Percentiles rank a stretch among this genome's conserved stretches.
Evolutionary conservation across 2,797 vertebrate genomes (phyloP).

Genomic region (Sparidentex hasta): DNA sequence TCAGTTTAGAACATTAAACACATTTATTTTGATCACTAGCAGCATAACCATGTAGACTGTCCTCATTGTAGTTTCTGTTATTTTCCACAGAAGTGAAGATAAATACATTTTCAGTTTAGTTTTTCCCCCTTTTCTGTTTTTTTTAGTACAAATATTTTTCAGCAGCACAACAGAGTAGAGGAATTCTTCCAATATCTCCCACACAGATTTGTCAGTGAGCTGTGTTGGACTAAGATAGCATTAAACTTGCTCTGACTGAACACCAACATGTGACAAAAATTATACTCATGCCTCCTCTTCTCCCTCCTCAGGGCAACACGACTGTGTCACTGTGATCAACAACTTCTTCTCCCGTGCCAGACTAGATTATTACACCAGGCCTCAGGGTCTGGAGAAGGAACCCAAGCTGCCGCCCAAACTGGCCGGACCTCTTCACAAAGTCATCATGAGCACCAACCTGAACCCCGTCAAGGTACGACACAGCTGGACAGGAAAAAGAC

Average conservation of each 20-base stretch:
- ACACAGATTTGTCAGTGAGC: background rate
- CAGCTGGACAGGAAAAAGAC: background rate
- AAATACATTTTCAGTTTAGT: background rate
- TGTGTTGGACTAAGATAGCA: background rate
- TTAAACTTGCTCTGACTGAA: background rate
- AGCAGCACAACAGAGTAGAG: background rate
- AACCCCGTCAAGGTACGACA: slow-evolving; percentile 93
- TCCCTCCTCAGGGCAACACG: slow-evolving; percentile 92
- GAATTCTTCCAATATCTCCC: background rate
- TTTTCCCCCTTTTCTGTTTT: background rate
- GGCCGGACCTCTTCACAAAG: slow-evolving; percentile 95
- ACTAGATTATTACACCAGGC: slow-evolving; percentile 96
- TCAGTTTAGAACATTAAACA: background rate
- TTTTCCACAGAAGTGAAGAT: background rate
- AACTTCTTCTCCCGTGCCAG: slow-evolving; percentile 97
- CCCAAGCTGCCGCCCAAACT: slow-evolving; percentile 93
- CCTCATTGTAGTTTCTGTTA: background rate
- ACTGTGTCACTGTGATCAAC: slow-evolving; percentile 98
- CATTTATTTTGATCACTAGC: background rate
- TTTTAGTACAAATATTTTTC: background rate
- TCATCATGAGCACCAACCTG: slow-evolving; percentile 97
- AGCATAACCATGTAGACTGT: no score
- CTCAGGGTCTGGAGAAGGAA: slow-evolving; percentile 95
- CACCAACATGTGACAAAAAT: background rate
- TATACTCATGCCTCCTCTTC: background rate